Conservation (phyloP, 2,113 vertebrate genomes). For the Corythornis cristatus region DNA sequence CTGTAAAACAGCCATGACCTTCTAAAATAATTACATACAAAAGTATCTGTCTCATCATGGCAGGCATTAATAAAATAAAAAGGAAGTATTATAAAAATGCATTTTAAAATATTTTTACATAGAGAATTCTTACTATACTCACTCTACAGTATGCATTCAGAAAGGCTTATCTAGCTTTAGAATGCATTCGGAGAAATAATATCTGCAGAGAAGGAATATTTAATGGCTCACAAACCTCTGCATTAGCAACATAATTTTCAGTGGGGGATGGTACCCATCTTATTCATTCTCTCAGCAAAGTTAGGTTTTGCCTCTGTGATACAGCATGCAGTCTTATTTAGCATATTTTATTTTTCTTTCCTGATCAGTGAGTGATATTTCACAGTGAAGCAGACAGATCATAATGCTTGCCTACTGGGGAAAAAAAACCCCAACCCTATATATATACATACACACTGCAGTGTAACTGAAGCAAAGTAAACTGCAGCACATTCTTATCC, state of each 20-base stretch:
- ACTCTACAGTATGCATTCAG: not conserved
- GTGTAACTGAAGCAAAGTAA: slow-evolving; percentile 36
- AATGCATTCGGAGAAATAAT: slow-evolving; percentile 5
- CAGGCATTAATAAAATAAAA: not conserved
- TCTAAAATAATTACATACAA: not conserved
- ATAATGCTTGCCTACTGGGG: not conserved
- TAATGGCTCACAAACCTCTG: slow-evolving; percentile 33
- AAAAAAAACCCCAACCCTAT: not conserved
- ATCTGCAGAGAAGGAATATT: slow-evolving; percentile 27
- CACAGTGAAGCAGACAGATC: not conserved
- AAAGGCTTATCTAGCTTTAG: not conserved
- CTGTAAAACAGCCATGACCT: not conserved
- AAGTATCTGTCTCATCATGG: not conserved
- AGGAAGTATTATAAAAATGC: not conserved
- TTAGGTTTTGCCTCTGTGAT: not conserved
- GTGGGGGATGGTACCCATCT: not conserved
- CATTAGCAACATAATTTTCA: slow-evolving; percentile 32
- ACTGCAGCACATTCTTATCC: slow-evolving; percentile 1
- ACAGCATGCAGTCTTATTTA: not conserved
- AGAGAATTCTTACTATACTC: not conserved
- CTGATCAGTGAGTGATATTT: not conserved
- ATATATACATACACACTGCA: not conserved
- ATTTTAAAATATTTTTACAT: not conserved
- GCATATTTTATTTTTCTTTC: not conserved
- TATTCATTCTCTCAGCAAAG: not conserved